These are phyloP conservation scores for Eudemis profundana DNA, from an alignment of 2,888 invertebrate genomes.

Conservation along the genomic window DNA sequence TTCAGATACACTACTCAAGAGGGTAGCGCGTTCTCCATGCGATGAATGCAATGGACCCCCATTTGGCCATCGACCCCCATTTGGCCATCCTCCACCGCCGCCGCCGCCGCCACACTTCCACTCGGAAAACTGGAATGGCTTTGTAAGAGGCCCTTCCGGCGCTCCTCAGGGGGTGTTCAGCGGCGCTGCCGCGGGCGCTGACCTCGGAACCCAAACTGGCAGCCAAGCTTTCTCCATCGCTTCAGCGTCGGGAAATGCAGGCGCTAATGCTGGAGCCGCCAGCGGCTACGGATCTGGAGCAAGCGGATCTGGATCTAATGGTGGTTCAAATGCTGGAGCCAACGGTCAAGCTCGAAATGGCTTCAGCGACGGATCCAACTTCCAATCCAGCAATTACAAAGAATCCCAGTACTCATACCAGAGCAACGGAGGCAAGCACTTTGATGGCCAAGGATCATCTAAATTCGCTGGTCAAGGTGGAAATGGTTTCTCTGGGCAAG, in stretches of 20 bases:
- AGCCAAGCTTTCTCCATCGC: slow-evolving; percentile 64
- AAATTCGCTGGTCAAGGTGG: slow-evolving; percentile 15
- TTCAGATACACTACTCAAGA: slow-evolving; percentile 53
- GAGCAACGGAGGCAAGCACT: slow-evolving; percentile 48
- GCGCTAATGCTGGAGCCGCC: slow-evolving; percentile 7
- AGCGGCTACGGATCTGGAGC: slow-evolving; percentile 11
- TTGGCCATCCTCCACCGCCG: slow-evolving; percentile 11
- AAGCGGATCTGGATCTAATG: slow-evolving; percentile 13
- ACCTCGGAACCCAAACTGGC: slow-evolving; percentile 50
- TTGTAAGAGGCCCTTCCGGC: slow-evolving; percentile 57
- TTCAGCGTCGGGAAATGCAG: slow-evolving; percentile 45
- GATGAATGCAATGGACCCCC: slow-evolving; percentile 48
- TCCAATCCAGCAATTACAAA: slow-evolving; percentile 49
- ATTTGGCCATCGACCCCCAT: slow-evolving; percentile 46
- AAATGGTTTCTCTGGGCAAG: slow-evolving; percentile 17
- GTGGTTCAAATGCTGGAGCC: slow-evolving; percentile 34
- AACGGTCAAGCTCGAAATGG: slow-evolving; percentile 38
- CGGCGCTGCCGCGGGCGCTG: slow-evolving; percentile 61
- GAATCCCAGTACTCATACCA: slow-evolving; percentile 56
- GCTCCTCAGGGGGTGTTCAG: slow-evolving; percentile 64
- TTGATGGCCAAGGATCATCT: slow-evolving; percentile 40
- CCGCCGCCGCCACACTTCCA: slow-evolving; percentile 55
- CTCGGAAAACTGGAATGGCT: slow-evolving; percentile 69
- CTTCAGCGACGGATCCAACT: slow-evolving; percentile 32
- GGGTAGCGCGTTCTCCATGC: slow-evolving; percentile 58